These are phyloP conservation scores for Ciona savignyi DNA, from an alignment of 23 tunicate species.

Conservation along the genomic window DNA sequence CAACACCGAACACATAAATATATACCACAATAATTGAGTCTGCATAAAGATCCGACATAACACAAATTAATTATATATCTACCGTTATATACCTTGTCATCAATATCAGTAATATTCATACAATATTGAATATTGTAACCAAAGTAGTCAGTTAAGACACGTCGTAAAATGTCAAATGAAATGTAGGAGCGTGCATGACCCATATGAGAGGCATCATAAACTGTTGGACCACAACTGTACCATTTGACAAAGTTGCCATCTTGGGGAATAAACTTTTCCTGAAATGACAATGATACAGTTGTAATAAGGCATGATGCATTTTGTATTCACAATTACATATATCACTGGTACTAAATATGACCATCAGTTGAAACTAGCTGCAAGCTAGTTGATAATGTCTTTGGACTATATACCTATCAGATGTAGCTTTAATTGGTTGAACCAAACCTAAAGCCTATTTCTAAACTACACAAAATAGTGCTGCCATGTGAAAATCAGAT, in stretches of 20 bases:
- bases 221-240: conserved; percentile 97
- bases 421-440: too few species aligned
- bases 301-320: too few species aligned
- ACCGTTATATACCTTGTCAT: conserved; percentile 58
- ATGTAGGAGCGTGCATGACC: conserved; percentile 95
- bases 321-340: too few species aligned
- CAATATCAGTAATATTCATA: conserved; percentile 96
- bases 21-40: not conserved
- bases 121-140: conserved; percentile 75
- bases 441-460: too few species aligned
- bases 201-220: conserved; percentile 94
- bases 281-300: too few species aligned
- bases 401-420: too few species aligned
- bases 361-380: too few species aligned
- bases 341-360: too few species aligned
- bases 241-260: conserved; percentile 69
- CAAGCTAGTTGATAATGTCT: too few species aligned
- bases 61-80: not conserved
- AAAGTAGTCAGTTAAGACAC: conserved; percentile 78
- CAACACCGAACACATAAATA: not conserved
- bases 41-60: not conserved
- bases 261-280: conserved; percentile 76
- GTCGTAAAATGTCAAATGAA: conserved; percentile 81
- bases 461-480: too few species aligned
- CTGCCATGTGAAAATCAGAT: too few species aligned